phyloP scores from a whole-genome alignment of 2,113 vertebrate species.

The Mormyrus iriodes region DNA sequence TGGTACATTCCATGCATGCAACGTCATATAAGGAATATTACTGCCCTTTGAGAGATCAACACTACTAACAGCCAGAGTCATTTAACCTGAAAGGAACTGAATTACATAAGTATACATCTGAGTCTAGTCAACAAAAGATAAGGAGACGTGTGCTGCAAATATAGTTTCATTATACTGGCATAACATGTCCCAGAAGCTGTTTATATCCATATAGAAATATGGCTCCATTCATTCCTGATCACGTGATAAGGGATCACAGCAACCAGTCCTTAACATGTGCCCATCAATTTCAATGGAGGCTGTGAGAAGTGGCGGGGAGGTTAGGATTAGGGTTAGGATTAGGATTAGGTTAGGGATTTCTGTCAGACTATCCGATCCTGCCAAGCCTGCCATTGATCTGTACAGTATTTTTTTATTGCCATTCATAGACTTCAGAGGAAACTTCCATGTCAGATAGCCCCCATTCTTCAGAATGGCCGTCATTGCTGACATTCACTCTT shows the following conservation, averaged over 20 bases:
- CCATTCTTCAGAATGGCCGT: background rate
- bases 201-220: background rate
- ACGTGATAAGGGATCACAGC: background rate
- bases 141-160: background rate
- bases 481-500: background rate
- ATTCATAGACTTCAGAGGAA: background rate
- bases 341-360: too few species aligned
- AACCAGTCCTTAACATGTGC: background rate
- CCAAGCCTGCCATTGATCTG: background rate
- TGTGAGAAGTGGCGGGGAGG: background rate
- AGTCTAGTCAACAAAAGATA: background rate
- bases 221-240: background rate
- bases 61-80: background rate
- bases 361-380: background rate
- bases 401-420: background rate
- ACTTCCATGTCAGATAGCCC: background rate
- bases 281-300: background rate
- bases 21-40: background rate
- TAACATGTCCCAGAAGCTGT: background rate
- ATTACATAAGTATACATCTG: background rate
- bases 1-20: background rate
- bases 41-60: background rate
- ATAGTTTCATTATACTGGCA: background rate
- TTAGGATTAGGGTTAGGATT: too few species aligned
- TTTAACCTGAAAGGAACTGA: background rate